phyloP scores from a whole-genome alignment of 2,888 invertebrate genomes.

The Plebejus melissa region DNA sequence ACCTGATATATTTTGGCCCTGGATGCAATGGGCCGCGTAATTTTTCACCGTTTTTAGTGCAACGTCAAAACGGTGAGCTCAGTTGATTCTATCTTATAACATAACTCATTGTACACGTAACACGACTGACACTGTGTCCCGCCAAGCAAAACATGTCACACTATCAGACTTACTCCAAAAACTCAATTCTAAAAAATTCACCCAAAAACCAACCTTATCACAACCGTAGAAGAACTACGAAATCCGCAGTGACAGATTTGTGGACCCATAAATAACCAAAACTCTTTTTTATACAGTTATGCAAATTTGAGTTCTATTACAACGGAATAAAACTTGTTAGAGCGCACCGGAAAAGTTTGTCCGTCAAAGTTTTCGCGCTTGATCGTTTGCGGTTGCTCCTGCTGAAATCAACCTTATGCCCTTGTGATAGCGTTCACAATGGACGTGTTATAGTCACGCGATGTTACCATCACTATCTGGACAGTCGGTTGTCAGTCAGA shows the following conservation, averaged over 20 bases:
- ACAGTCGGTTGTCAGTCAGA: constrained; percentile 44
- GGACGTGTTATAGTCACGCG: constrained; percentile 30
- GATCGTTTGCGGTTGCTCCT: constrained; percentile 16
- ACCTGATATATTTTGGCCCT: neutral
- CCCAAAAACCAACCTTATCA: constrained; percentile 31
- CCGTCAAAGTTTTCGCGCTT: constrained; percentile 32
- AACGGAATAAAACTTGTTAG: constrained; percentile 26
- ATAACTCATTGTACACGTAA: constrained; percentile 38
- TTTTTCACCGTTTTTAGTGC: constrained; percentile 29
- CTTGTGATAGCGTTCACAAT: constrained; percentile 22
- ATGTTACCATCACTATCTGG: constrained; percentile 42
- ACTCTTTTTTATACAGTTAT: neutral
- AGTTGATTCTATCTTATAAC: constrained; percentile 39
- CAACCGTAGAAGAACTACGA: constrained; percentile 26
- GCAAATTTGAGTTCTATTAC: constrained; percentile 29
- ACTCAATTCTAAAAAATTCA: neutral
- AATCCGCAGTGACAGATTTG: constrained; percentile 32
- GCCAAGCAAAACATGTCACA: constrained; percentile 40
- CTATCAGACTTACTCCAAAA: constrained; percentile 35
- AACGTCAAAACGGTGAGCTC: constrained; percentile 31
- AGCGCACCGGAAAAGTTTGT: constrained; percentile 33
- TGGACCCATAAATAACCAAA: constrained; percentile 29
- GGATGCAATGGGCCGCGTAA: neutral
- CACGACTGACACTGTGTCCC: constrained; percentile 41
- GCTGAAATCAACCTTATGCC: constrained; percentile 29